A percentile compares a stretch with the other conserved stretches of the same genome.
Evolutionary conservation across 2,113 vertebrate genomes (phyloP).

Genomic region (Platysteira castanea): DNA sequence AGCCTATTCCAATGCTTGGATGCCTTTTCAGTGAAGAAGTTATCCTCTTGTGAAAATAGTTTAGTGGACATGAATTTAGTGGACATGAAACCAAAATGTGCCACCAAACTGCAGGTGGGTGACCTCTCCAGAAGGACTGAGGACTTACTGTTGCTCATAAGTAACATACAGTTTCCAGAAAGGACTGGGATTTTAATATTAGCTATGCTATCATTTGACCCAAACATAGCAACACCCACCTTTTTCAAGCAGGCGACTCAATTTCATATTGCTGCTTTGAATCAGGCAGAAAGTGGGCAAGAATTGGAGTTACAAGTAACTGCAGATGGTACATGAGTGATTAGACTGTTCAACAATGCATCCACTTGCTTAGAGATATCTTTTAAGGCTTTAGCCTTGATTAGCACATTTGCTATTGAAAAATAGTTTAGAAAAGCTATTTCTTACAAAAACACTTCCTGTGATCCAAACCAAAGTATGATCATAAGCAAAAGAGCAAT

Average conservation of each 20-base stretch:
- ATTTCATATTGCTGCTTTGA: background rate
- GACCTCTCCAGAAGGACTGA: background rate
- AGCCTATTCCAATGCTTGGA: background rate
- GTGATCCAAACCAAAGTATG: background rate
- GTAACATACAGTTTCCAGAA: background rate
- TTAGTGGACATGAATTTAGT: background rate
- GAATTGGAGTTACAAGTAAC: background rate
- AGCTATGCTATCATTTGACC: background rate
- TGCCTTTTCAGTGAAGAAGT: background rate
- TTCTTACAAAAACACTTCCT: background rate
- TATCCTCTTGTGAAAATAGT: background rate
- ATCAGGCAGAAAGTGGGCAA: background rate
- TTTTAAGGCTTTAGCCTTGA: background rate
- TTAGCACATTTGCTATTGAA: background rate
- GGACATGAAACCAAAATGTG: background rate
- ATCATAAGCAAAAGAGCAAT: background rate
- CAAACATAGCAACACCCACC: background rate
- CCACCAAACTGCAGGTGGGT: background rate
- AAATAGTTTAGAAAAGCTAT: background rate
- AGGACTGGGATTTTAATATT: background rate
- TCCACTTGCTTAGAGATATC: background rate
- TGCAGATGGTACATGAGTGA: background rate
- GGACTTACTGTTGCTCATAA: background rate
- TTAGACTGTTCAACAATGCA: background rate
- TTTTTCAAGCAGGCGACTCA: background rate